Evolutionary conservation across 2,888 invertebrate species (phyloP).

Genomic region (Ernsta delagoae): DNA sequence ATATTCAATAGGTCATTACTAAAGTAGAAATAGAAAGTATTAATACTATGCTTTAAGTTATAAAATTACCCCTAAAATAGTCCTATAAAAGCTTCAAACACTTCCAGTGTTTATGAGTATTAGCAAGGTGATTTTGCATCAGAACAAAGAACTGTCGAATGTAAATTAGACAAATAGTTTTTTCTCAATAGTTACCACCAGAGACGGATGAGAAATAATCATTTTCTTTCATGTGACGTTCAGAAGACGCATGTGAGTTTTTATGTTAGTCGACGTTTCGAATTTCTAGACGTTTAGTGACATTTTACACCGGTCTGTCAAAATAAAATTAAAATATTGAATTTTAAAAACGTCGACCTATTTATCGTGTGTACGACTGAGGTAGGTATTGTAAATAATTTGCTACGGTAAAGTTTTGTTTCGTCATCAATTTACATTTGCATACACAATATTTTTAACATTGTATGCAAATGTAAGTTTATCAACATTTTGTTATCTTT

Average conservation of each 20-base stretch:
- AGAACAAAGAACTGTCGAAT: neutral
- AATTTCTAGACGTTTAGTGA: slow-evolving; percentile 12
- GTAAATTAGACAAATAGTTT: slow-evolving; percentile 8
- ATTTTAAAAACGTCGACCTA: slow-evolving; percentile 1
- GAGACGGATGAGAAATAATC: slow-evolving; percentile 1
- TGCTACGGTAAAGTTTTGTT: neutral
- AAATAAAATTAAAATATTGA: slow-evolving; percentile 11
- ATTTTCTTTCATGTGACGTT: slow-evolving; percentile 5
- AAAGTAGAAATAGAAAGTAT: too few species aligned
- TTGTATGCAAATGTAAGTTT: too few species aligned
- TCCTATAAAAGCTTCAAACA: too few species aligned
- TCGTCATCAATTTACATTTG: neutral
- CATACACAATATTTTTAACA: too few species aligned
- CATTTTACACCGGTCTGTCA: slow-evolving; percentile 10
- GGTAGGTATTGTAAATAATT: neutral
- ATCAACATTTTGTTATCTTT: too few species aligned
- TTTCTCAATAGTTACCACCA: neutral
- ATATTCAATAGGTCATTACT: too few species aligned
- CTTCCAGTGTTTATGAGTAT: too few species aligned
- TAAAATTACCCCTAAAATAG: too few species aligned
- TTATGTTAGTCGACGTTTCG: slow-evolving; percentile 11
- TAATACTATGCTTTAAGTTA: too few species aligned
- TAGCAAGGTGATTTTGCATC: neutral
- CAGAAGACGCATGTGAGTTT: neutral
- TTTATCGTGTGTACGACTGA: neutral